phyloP scores from a whole-genome alignment of 1,140 invertebrate genomes.

The Papilio machaon region DNA sequence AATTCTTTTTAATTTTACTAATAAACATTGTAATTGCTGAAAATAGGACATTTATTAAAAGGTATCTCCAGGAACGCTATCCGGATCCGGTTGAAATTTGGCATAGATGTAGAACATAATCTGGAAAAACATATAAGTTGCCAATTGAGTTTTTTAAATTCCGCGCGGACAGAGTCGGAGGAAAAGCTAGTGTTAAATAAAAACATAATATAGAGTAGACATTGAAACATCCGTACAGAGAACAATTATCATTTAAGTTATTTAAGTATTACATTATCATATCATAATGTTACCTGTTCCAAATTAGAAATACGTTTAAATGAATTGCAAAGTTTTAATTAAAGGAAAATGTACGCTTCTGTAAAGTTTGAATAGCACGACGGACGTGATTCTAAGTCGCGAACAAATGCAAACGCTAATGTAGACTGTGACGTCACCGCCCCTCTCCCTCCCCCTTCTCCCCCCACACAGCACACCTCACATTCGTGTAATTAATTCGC shows the following conservation, averaged over 20 bases:
- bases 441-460: background rate
- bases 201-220: background rate
- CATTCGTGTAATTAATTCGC: slow-evolving; percentile 24
- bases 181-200: too few relatives aligned
- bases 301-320: slow-evolving; percentile 4
- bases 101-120: too few relatives aligned
- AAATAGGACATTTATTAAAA: too few relatives aligned
- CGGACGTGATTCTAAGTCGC: slow-evolving; percentile 18
- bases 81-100: too few relatives aligned
- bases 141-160: too few relatives aligned
- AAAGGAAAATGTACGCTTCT: slow-evolving; percentile 25
- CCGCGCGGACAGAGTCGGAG: too few relatives aligned
- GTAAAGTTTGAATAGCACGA: slow-evolving; percentile 4
- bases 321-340: slow-evolving; percentile 32
- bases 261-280: background rate
- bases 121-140: too few relatives aligned
- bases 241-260: background rate
- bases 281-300: background rate
- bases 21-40: too few relatives aligned
- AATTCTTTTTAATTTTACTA: too few relatives aligned
- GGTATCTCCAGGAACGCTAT: too few relatives aligned
- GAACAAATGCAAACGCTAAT: slow-evolving; percentile 12
- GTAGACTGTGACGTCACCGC: slow-evolving; percentile 3
- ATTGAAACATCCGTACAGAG: background rate
- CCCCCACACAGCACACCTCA: background rate